These are phyloP conservation scores for Erythrocebus patas DNA, from an alignment of 2,113 vertebrate species.

Conservation along the genomic window DNA sequence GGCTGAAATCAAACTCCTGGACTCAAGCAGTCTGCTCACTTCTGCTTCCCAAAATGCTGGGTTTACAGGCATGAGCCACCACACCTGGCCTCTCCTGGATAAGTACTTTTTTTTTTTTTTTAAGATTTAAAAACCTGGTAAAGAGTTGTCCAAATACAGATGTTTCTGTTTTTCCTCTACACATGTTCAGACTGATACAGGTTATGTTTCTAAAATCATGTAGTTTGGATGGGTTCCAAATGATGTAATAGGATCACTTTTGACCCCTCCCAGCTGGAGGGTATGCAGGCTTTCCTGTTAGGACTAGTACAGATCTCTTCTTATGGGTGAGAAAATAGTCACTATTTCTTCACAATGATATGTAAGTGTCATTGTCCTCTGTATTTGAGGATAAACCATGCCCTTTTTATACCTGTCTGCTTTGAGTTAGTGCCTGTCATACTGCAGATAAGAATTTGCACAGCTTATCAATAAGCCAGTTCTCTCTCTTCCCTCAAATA, in stretches of 20 bases:
- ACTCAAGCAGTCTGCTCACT: too few relatives aligned
- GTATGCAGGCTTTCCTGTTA: constrained; percentile 45
- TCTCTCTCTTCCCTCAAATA: background rate
- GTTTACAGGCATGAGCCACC: too few relatives aligned
- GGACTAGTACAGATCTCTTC: background rate
- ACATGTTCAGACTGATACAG: constrained; percentile 72
- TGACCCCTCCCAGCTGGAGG: constrained; percentile 62
- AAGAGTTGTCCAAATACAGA: constrained; percentile 74
- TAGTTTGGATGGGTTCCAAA: constrained; percentile 70
- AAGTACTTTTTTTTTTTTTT: too few relatives aligned
- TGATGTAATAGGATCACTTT: constrained; percentile 75
- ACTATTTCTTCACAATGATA: background rate
- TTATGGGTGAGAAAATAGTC: background rate
- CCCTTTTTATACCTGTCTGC: background rate
- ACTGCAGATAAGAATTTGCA: background rate
- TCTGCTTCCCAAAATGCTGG: too few relatives aligned
- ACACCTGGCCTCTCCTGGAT: too few relatives aligned
- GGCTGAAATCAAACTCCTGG: too few relatives aligned
- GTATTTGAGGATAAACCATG: background rate
- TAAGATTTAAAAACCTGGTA: too few relatives aligned
- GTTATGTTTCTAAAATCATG: constrained; percentile 67
- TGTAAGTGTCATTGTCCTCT: background rate
- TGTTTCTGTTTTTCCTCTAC: constrained; percentile 73
- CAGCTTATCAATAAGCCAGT: background rate
- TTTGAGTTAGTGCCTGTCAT: background rate